A percentile compares a stretch with the other conserved stretches of the same genome.
Conservation (phyloP, 2,797 vertebrate species). For the Parotocinclus haroldoi region DNA sequence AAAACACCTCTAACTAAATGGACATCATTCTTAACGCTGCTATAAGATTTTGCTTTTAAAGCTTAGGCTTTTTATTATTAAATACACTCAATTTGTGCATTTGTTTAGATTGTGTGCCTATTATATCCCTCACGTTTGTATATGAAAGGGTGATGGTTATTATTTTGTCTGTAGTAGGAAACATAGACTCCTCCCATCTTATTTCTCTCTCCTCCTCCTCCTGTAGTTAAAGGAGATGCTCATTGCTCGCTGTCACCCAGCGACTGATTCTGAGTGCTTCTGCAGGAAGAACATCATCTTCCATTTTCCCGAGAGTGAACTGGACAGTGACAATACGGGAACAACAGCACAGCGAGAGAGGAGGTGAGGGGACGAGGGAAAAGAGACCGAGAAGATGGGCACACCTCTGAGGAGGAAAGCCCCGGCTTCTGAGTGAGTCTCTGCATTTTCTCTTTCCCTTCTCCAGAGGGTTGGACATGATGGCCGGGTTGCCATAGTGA, state of each 20-base stretch:
- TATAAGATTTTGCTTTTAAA: no score
- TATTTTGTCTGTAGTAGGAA: constrained; percentile 37
- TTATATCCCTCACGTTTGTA: neutral
- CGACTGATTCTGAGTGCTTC: constrained; percentile 46
- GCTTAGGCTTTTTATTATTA: no score
- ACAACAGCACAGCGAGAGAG: constrained; percentile 34
- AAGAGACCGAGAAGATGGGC: constrained; percentile 40
- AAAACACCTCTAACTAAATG: no score
- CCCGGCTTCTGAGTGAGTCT: constrained; percentile 54
- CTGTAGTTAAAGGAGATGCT: constrained; percentile 55
- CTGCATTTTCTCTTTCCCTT: constrained; percentile 48
- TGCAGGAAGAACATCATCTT: constrained; percentile 39
- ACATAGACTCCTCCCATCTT: constrained; percentile 31
- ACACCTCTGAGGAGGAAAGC: constrained; percentile 53
- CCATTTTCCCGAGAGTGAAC: constrained; percentile 22
- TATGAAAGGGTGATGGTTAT: constrained; percentile 30
- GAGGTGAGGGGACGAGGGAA: constrained; percentile 21
- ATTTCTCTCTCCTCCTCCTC: constrained; percentile 41
- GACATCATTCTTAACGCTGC: no score
- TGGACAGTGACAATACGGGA: constrained; percentile 15
- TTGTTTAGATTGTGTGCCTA: no score
- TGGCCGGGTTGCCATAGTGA: constrained; percentile 71
- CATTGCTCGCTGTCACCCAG: constrained; percentile 37
- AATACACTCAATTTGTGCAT: no score
- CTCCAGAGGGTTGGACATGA: constrained; percentile 50